A percentile compares a stretch with the other conserved stretches of the same genome.
phyloP scores from a whole-genome alignment of 2,113 vertebrate species.

The Anser brachyrhynchus region DNA sequence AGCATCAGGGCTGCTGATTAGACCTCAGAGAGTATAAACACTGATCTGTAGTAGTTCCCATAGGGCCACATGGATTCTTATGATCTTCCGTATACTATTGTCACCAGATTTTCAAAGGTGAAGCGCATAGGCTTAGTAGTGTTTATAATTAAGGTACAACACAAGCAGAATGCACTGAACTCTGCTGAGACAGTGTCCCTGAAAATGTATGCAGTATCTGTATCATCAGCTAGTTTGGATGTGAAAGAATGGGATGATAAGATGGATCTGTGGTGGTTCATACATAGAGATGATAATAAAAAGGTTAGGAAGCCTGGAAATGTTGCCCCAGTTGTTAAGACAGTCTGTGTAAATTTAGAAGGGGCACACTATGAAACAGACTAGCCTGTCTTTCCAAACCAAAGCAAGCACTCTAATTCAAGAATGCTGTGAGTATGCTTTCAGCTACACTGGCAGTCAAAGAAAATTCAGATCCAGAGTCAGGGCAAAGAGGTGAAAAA shows the following conservation, averaged over 20 bases:
- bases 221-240: background rate
- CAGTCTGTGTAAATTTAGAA: background rate
- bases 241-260: background rate
- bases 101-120: background rate
- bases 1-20: background rate
- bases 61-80: background rate
- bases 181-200: background rate
- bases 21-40: background rate
- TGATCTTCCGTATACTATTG: background rate
- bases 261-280: background rate
- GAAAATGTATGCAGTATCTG: background rate
- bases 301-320: constrained; percentile 28
- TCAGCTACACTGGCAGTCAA: background rate
- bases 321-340: background rate
- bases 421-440: background rate
- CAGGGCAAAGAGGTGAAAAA: background rate
- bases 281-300: background rate
- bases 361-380: background rate
- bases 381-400: background rate
- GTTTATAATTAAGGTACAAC: background rate
- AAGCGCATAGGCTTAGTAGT: background rate
- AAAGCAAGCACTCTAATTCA: background rate
- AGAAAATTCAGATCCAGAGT: background rate
- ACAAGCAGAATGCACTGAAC: background rate
- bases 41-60: background rate